Conservation (phyloP, 1,140 invertebrate species). For the Camponotus vicinus region DNA sequence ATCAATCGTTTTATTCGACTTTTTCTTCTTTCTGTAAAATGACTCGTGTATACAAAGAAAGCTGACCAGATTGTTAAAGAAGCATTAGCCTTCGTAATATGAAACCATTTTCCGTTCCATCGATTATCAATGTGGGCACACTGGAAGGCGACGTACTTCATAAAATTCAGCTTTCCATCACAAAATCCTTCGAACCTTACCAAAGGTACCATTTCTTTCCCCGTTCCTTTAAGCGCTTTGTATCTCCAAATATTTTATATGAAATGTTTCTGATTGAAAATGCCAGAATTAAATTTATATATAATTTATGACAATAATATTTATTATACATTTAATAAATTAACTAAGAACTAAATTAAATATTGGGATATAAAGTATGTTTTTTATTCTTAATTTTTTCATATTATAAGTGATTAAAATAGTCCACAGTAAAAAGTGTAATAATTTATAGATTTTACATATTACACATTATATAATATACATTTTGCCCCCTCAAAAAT, state of each 20-base stretch:
- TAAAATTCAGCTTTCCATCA: slow-evolving; percentile 46
- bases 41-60: neutral
- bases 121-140: slow-evolving; percentile 43
- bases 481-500: neutral
- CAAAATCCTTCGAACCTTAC: slow-evolving; percentile 27
- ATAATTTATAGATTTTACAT: neutral
- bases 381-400: neutral
- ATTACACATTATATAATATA: neutral
- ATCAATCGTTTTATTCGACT: neutral
- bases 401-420: neutral
- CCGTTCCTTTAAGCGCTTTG: neutral
- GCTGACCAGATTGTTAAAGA: slow-evolving; percentile 44
- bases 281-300: neutral
- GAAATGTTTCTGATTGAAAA: slow-evolving; percentile 14
- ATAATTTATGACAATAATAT: neutral
- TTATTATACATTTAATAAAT: neutral
- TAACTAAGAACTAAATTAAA: slow-evolving; percentile 1
- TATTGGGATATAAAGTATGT: neutral
- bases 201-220: slow-evolving; percentile 5
- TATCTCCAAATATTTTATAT: slow-evolving; percentile 8
- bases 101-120: slow-evolving; percentile 42
- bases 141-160: slow-evolving; percentile 22
- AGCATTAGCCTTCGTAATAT: slow-evolving; percentile 37
- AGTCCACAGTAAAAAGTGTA: neutral
- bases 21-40: neutral